Base-by-base conservation (phyloP, 2,797 vertebrate genomes). In the Schizopygopsis malacanthus region DNA sequence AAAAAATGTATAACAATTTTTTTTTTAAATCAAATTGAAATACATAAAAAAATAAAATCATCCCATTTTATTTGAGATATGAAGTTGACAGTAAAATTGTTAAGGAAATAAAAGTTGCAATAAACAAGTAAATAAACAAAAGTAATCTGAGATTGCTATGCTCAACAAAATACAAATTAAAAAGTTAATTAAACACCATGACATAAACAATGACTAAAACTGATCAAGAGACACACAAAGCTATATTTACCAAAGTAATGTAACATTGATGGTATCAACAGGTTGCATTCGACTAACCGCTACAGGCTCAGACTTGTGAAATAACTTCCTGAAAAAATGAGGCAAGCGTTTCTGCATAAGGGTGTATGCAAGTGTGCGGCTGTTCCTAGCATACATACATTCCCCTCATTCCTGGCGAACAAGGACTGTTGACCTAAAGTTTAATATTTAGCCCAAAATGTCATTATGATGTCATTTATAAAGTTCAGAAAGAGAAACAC, bases 81-180 rank as follows among this genome's bases (percentile, higher is more conserved):
- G 16, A 16, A 47, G 8, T 20, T 65, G 25, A 65, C 25, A 56
- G 22, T 56, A 22, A 56, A 56, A 56, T 56, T 11, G 43, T 45
- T 11, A 61, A 52, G 79, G 22, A 69, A 52, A 91, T 91, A 92
- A 89, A 89, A 92, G 93, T 87, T 85, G 63, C 8, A 79, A 79
- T 43, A 78, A 70, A 81, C 18, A 56, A 43, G 41, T 43, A 41
- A 41, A 41, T 41, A 43, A 43, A 43, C 12, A 9, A 33, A 33
- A 76, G 6, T 63, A 39, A 75, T 39, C 56, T 18, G 8, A 73
- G 18, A 61, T n/a, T 47, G 45, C 33, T 67, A 1, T 41, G 28
- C 71, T 47, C 18, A 73, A 1, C 5, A 43, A 63, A 83, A 13
- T 15, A 33, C 45, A 76, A 77, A 69, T 0, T 6, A 18, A 72